Evolutionary conservation across 2,888 invertebrate species (phyloP), one percentile per base, ranked within the genome.

Genomic region (Ceraclea dissimilis): DNA sequence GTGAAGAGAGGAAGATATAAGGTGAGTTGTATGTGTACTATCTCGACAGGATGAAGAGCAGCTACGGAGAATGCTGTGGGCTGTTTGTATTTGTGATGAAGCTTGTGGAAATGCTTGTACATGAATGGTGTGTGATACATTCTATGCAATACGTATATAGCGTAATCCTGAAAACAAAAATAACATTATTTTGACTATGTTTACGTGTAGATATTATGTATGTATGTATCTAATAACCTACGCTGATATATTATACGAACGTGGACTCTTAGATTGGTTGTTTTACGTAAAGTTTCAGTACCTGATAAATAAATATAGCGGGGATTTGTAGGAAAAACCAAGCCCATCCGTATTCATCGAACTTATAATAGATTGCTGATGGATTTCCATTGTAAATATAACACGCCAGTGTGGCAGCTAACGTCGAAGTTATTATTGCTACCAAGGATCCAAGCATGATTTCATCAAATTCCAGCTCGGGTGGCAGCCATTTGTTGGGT

Each of bases 11-110:
- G 85, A 33, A 79, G 60, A n/a, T 81, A 74, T 63, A 81, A 71
- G 1, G 79, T 77, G 1, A 80, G 65, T 66, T 88, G 86, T 13
- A 86, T 76, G 65, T 81, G 79, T 64, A 82, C 64, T 53, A 86
- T 79, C 72, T 88, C 88, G 0, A 85, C 67, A 0, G 88, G 87
- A 65, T 88, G 87, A 64, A 87, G 85, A 48, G 88, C 87, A 1
- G 85, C 84, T 1, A 85, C 85, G 1, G 86, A 85, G 71, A 86
- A 87, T 1, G 85, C 85, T 0, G 87, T 87, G 0, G 88, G 88
- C 66, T 85, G 85, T 67, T 86, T 86, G 71, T 86, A 88, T 63
- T 81, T 83, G 71, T 88, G 88, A 66, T 88, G 87, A 0, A 85
- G 70, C 69, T 87, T 87, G 72, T 88, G 88, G 69, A 87, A 86